Evolutionary conservation across 1,140 invertebrate species (phyloP).

Genomic region (Gryllus bimaculatus): DNA sequence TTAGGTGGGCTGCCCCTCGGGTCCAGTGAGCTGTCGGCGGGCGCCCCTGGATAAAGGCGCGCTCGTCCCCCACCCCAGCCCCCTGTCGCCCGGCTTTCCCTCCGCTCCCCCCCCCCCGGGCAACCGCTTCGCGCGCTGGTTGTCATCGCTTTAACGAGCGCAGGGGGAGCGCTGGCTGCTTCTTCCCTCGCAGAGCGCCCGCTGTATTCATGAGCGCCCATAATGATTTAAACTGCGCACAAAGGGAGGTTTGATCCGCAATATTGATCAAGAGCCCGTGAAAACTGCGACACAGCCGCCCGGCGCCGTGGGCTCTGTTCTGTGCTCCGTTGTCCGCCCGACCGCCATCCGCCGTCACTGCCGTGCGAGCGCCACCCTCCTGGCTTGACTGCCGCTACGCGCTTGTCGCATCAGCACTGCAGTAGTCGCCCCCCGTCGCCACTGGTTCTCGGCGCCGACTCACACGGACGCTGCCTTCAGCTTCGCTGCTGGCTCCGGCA

Average conservation of each 20-base stretch:
- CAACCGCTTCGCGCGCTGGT: neutral
- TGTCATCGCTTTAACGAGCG: conserved; percentile 3
- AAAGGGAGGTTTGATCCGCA: neutral
- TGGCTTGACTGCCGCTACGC: neutral
- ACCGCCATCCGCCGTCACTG: neutral
- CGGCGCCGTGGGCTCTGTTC: neutral
- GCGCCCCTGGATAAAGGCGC: too few relatives aligned
- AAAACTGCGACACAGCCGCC: neutral
- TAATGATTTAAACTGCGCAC: conserved; percentile 4
- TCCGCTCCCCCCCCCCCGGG: too few relatives aligned
- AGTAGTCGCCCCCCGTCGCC: too few relatives aligned
- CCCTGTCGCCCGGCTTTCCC: neutral
- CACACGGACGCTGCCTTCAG: too few relatives aligned
- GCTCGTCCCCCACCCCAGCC: neutral
- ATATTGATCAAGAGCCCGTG: conserved; percentile 3
- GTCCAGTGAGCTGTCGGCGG: too few relatives aligned
- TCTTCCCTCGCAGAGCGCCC: neutral
- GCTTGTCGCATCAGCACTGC: too few relatives aligned
- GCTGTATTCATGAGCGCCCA: neutral
- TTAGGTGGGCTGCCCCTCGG: neutral
- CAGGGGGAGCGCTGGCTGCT: neutral
- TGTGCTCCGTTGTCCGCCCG: neutral
- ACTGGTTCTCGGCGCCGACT: too few relatives aligned
- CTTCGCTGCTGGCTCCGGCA: too few relatives aligned
- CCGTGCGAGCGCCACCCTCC: neutral